Evolutionary conservation across 2,888 invertebrate genomes (phyloP).

Genomic region (Steinernema scapterisci): DNA sequence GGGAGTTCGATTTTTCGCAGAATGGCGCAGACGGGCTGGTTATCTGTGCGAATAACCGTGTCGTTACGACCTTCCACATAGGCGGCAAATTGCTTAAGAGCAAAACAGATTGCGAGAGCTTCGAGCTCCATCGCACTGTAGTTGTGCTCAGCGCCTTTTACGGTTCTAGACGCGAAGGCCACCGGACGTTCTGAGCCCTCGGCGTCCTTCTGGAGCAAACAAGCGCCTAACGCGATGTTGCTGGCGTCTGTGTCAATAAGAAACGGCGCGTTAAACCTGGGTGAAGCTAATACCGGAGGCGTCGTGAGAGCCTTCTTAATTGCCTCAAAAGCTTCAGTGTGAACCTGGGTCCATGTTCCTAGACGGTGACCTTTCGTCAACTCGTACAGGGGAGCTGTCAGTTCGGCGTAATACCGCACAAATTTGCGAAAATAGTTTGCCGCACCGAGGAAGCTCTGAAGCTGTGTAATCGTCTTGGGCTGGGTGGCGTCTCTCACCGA

Average conservation of each 20-base stretch:
- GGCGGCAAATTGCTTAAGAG: constrained; percentile 36
- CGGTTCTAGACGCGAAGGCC: constrained; percentile 15
- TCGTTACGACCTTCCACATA: constrained; percentile 39
- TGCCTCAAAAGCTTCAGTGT: constrained; percentile 26
- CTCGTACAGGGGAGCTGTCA: constrained; percentile 41
- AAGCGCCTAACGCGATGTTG: constrained; percentile 30
- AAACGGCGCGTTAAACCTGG: constrained; percentile 34
- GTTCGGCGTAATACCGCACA: constrained; percentile 41
- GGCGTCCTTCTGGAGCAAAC: constrained; percentile 35
- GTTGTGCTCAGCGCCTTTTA: constrained; percentile 37
- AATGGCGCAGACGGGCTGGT: constrained; percentile 35
- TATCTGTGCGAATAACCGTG: constrained; percentile 38
- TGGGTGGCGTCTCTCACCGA: no score
- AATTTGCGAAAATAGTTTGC: constrained; percentile 45
- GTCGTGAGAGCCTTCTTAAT: constrained; percentile 14
- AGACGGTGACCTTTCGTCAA: constrained; percentile 34
- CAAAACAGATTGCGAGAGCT: constrained; percentile 39
- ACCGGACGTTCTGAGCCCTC: constrained; percentile 37
- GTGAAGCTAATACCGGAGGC: constrained; percentile 37
- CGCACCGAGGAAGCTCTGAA: constrained; percentile 35
- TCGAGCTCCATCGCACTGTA: constrained; percentile 38
- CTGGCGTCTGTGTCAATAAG: constrained; percentile 27
- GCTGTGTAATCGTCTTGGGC: no score
- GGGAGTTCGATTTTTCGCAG: constrained; percentile 35
- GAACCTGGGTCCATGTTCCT: constrained; percentile 10